Base-by-base conservation (phyloP, 2,797 vertebrate species). In the Lutjanus argentimaculatus region DNA sequence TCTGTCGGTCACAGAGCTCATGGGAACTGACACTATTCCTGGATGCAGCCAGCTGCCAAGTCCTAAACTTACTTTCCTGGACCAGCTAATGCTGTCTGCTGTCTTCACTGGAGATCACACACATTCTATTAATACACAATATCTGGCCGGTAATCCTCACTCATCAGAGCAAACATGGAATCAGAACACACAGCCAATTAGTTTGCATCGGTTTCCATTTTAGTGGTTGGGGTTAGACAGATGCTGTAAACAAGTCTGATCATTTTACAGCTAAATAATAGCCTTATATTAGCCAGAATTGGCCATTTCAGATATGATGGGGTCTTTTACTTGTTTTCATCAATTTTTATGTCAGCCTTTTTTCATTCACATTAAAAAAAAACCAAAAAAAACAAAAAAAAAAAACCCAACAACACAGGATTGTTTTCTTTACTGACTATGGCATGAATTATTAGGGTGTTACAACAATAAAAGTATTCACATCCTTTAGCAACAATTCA, bases 1-100 rank as follows among this genome's bases (percentile, higher is more conserved):
- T 75, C 76, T 36, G 66, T 56, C 7, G 3, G 17, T 83, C 75
- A 80, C 70, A 61, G 40, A 75, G 64, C 78, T 87, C 72, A 85
- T 65, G 74, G 78, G 55, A 86, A 80, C 77, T 46, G 53, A 61
- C 67, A 19, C 88, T 88, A 90, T 90, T 92, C 62, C 72, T 79
- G 70, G 87, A 85, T 8, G 49, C 64, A 59, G 46, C 58, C 66
- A 2, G 48, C 74, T 82, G 87, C 88, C 90, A 86, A 81, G 75
- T 71, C 25, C 79, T 82, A 75, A 85, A 90, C 73, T 71, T 82
- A 73, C 78, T 83, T 67, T 77, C 78, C 70, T 64, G 75, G 66
- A 76, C 51, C 10, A 36, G 76, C 43, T 48, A 58, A 81, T 12
- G 58, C 22, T 69, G 78, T 52, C 71, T 78, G 74, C 75, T 73